Evolutionary conservation across 2,797 vertebrate species (phyloP).

Genomic region (Nyctalus aviator): DNA sequence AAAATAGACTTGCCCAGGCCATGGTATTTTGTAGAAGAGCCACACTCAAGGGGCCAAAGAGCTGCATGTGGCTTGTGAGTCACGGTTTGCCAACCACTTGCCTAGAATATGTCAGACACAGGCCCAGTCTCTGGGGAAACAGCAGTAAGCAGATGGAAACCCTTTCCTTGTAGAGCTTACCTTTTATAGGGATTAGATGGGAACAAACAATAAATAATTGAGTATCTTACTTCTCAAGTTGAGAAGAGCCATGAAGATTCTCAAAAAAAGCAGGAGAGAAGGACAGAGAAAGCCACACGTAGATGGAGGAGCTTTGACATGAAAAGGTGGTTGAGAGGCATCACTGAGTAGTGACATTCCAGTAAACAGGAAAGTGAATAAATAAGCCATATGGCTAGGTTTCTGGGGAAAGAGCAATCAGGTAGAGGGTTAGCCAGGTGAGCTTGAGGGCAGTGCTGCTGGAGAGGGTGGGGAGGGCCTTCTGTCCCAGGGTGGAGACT

Average conservation of each 20-base stretch:
- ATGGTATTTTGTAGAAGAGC: too few species aligned
- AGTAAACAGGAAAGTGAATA: background rate
- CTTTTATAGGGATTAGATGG: background rate
- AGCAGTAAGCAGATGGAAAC: background rate
- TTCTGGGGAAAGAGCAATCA: background rate
- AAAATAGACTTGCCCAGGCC: too few species aligned
- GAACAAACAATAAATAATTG: background rate
- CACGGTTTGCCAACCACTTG: too few species aligned
- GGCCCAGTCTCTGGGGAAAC: background rate
- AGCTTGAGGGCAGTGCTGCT: background rate
- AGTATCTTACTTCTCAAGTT: background rate
- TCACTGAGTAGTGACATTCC: background rate
- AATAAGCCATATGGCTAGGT: background rate
- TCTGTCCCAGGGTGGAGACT: background rate
- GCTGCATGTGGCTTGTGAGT: too few species aligned
- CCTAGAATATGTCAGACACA: background rate
- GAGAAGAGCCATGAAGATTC: background rate
- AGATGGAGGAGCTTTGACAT: background rate
- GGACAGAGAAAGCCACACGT: accelerated
- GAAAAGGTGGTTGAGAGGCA: background rate
- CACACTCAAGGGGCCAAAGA: too few species aligned
- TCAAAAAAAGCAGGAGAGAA: background rate
- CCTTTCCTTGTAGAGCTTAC: background rate
- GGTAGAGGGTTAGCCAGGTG: background rate
- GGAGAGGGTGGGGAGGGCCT: accelerated